A percentile compares a stretch with the other conserved stretches of the same genome.
Conservation (phyloP, 2,888 invertebrate genomes). For the Anoplius nigerrimus region DNA sequence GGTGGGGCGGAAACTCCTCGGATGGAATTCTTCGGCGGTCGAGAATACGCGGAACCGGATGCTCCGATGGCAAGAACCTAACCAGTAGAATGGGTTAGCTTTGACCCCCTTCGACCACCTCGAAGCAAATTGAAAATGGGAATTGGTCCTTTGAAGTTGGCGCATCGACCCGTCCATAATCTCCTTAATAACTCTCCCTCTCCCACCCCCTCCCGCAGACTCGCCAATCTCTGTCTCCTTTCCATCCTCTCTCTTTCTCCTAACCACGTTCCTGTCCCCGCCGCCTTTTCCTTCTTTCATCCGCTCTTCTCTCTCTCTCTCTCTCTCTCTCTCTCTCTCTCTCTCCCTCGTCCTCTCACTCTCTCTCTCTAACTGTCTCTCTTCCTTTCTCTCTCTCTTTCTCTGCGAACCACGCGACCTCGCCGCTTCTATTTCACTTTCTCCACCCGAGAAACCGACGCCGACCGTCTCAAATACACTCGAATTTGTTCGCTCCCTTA, state of each 20-base stretch:
- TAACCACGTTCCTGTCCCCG: neutral
- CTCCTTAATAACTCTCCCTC: constrained; percentile 67
- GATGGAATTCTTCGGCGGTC: constrained; percentile 50
- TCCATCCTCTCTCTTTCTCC: neutral
- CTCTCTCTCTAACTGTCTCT: neutral
- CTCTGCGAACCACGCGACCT: neutral
- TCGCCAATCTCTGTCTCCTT: constrained; percentile 3
- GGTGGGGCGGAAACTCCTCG: constrained; percentile 26
- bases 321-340: neutral
- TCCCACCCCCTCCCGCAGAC: constrained; percentile 34
- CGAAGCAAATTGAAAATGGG: constrained; percentile 70
- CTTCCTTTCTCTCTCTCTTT: neutral
- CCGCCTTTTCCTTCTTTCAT: neutral
- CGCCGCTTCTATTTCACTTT: no score
- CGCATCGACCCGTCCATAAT: constrained; percentile 66
- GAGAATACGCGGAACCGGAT: constrained; percentile 44
- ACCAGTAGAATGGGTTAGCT: constrained; percentile 35
- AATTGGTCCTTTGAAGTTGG: constrained; percentile 72
- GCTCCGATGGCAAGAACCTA: constrained; percentile 47
- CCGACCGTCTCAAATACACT: no score
- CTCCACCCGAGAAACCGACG: no score
- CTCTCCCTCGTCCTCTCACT: neutral
- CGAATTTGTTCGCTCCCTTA: no score
- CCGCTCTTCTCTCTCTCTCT: neutral
- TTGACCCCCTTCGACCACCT: constrained; percentile 12